These are phyloP conservation scores for Zaprionus obscuricornis DNA, from an alignment of 2,888 invertebrate species.

Conservation along the genomic window DNA sequence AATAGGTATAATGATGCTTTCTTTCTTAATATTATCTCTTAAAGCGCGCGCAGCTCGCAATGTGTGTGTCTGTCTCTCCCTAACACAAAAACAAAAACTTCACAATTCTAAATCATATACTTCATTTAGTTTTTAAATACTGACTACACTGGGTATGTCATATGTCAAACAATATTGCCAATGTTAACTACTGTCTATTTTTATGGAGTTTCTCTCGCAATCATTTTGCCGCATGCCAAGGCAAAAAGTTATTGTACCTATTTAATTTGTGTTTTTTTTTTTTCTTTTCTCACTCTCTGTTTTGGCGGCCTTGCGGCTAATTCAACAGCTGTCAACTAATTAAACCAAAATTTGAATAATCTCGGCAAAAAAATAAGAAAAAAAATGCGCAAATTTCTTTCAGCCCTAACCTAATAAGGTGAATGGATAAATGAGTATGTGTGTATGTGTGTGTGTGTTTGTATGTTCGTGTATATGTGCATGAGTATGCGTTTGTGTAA, in stretches of 20 bases:
- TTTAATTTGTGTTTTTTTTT: slow-evolving; percentile 18
- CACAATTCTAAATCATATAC: too few species aligned
- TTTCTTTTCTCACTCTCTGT: too few species aligned
- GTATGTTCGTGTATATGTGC: slow-evolving; percentile 8
- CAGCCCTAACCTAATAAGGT: slow-evolving; percentile 31
- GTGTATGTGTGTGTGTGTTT: slow-evolving; percentile 17
- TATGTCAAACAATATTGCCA: too few species aligned
- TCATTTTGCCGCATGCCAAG: slow-evolving; percentile 35
- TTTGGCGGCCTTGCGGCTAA: slow-evolving; percentile 40
- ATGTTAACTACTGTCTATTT: too few species aligned
- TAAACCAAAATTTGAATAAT: slow-evolving; percentile 30
- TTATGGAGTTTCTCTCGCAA: slow-evolving; percentile 24
- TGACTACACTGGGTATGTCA: too few species aligned
- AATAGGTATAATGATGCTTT: neutral
- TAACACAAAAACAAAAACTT: too few species aligned
- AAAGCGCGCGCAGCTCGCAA: too few species aligned
- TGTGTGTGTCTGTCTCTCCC: too few species aligned
- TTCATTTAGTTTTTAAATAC: too few species aligned
- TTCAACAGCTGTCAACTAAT: slow-evolving; percentile 49
- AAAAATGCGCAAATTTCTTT: slow-evolving; percentile 21
- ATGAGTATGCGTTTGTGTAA: slow-evolving; percentile 16
- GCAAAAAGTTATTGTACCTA: slow-evolving; percentile 11
- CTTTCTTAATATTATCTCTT: too few species aligned
- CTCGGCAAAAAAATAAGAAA: slow-evolving; percentile 20
- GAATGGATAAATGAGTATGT: slow-evolving; percentile 1